phyloP scores from a whole-genome alignment of 2,113 vertebrate genomes.

The Brachirus orientalis region DNA sequence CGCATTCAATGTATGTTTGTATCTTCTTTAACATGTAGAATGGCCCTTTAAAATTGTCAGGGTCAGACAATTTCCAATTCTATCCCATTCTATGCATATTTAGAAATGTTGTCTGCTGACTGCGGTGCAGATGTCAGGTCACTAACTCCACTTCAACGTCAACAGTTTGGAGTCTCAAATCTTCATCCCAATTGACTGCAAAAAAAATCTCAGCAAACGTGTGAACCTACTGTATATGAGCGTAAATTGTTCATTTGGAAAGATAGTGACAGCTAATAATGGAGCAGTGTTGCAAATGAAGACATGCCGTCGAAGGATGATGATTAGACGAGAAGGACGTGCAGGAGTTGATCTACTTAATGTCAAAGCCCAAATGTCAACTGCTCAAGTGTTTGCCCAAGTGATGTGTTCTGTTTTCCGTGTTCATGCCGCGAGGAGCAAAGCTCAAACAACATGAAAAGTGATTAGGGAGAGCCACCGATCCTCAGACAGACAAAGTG shows the following conservation, averaged over 20 bases:
- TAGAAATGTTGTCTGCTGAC: no score
- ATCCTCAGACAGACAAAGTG: constrained; percentile 3
- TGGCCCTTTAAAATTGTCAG: no score
- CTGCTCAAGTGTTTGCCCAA: constrained; percentile 23
- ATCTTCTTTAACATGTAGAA: no score
- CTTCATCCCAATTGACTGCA: no score
- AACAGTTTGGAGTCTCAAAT: no score
- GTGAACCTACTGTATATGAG: constrained; percentile 6
- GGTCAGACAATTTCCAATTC: no score
- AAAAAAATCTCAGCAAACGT: no score
- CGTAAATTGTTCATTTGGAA: neutral
- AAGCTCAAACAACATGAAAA: constrained; percentile 37
- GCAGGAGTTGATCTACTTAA: neutral
- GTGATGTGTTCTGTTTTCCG: constrained; percentile 10
- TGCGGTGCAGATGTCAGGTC: no score
- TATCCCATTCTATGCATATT: no score
- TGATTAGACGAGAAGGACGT: neutral
- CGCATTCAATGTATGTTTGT: no score
- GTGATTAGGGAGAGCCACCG: constrained; percentile 19
- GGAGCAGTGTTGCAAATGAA: neutral
- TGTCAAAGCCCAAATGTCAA: constrained; percentile 2
- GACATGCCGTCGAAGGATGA: neutral
- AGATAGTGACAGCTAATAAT: neutral
- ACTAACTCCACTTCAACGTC: no score
- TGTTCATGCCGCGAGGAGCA: constrained; percentile 20